Conservation (phyloP, 1,140 invertebrate species). For the Caenorhabditis inopinata region DNA sequence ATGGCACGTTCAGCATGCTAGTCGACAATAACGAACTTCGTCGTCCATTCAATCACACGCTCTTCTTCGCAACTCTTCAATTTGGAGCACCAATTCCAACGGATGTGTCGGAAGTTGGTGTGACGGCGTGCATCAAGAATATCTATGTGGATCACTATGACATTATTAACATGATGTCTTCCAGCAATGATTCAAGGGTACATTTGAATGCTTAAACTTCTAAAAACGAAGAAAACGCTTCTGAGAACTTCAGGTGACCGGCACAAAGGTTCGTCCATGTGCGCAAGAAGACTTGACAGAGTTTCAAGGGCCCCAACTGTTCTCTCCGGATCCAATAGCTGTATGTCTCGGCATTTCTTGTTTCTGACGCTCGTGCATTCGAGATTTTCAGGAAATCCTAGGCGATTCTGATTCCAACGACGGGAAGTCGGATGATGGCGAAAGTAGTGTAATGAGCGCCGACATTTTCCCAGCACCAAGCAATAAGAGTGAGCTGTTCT, state of each 20-base stretch:
- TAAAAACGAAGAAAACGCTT: too few relatives aligned
- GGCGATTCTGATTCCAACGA: background rate
- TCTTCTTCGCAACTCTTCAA: background rate
- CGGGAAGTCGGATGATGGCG: background rate
- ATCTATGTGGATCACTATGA: constrained; percentile 37
- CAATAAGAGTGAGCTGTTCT: background rate
- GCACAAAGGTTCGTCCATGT: background rate
- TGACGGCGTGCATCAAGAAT: constrained; percentile 34
- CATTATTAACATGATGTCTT: background rate
- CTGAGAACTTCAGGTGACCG: constrained; percentile 1
- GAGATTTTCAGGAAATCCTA: background rate
- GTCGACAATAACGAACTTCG: background rate
- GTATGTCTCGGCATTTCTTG: background rate
- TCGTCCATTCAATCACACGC: background rate
- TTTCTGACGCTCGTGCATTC: background rate
- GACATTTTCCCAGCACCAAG: constrained; percentile 3
- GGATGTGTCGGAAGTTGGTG: constrained; percentile 26
- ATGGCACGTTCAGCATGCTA: background rate
- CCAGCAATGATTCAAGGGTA: constrained; percentile 25
- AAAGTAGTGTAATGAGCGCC: background rate
- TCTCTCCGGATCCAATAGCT: constrained; percentile 8
- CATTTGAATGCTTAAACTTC: too few relatives aligned
- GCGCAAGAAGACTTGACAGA: background rate
- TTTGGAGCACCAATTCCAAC: constrained; percentile 19
- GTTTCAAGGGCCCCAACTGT: background rate